These are phyloP conservation scores for Himalopsyche tibetana DNA, from an alignment of 2,888 invertebrate species.

Conservation along the genomic window DNA sequence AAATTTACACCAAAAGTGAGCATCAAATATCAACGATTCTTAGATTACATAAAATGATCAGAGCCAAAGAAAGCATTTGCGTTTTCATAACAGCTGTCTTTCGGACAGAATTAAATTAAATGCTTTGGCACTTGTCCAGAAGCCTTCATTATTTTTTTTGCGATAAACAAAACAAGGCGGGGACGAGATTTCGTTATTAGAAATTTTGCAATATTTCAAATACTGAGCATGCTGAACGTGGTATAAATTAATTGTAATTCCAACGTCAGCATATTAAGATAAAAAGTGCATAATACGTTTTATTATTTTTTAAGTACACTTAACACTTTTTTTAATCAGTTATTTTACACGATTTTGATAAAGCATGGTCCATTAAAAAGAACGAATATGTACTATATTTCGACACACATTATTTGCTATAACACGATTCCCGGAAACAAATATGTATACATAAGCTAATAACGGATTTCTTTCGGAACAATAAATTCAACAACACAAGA, in stretches of 20 bases:
- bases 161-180: not conserved
- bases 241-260: not conserved
- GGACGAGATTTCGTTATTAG: not conserved
- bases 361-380: too few relatives aligned
- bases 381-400: too few relatives aligned
- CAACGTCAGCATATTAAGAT: not conserved
- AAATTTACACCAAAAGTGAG: not conserved
- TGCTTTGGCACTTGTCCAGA: not conserved
- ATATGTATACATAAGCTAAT: too few relatives aligned
- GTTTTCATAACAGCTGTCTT: slow-evolving; percentile 39
- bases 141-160: slow-evolving; percentile 17
- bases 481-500: too few relatives aligned
- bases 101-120: slow-evolving; percentile 25
- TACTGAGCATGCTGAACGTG: not conserved
- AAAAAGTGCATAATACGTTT: not conserved
- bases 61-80: slow-evolving; percentile 40
- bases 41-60: slow-evolving; percentile 39
- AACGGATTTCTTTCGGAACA: too few relatives aligned
- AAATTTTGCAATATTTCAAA: not conserved
- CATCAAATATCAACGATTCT: slow-evolving; percentile 37
- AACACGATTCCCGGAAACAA: too few relatives aligned
- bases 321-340: too few relatives aligned
- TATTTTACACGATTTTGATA: too few relatives aligned
- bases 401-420: too few relatives aligned
- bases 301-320: too few relatives aligned